Evolutionary conservation across 2,113 vertebrate species (phyloP).

Genomic region (Tympanuchus pallidicinctus): DNA sequence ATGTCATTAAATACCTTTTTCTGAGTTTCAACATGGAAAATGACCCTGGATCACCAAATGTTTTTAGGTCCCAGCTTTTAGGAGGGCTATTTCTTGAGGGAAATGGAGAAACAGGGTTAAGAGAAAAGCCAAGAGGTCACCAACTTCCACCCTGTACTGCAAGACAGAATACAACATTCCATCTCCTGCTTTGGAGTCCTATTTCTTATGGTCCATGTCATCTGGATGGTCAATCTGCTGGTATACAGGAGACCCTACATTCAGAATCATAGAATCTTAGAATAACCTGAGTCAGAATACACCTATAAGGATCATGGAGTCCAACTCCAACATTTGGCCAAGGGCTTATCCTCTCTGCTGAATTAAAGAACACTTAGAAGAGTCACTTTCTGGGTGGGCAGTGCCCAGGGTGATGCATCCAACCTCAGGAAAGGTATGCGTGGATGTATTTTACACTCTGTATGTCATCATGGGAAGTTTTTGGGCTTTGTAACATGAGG

Average conservation of each 20-base stretch:
- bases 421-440: neutral
- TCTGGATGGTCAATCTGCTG: neutral
- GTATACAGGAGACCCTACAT: too few species aligned
- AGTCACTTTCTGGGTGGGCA: neutral
- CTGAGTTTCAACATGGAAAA: neutral
- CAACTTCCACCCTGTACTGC: neutral
- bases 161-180: neutral
- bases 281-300: too few species aligned
- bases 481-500: neutral
- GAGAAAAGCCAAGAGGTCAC: neutral
- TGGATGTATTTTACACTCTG: neutral
- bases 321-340: neutral
- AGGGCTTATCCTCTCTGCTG: neutral
- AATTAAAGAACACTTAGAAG: neutral
- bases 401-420: neutral
- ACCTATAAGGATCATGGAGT: too few species aligned
- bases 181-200: neutral
- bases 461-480: neutral
- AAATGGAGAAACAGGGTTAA: neutral
- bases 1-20: neutral
- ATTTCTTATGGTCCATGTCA: accelerated
- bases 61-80: neutral
- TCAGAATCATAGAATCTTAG: too few species aligned
- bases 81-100: neutral
- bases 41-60: neutral